Conservation (phyloP, 2,797 vertebrate genomes). For the Lacerta viridis region DNA sequence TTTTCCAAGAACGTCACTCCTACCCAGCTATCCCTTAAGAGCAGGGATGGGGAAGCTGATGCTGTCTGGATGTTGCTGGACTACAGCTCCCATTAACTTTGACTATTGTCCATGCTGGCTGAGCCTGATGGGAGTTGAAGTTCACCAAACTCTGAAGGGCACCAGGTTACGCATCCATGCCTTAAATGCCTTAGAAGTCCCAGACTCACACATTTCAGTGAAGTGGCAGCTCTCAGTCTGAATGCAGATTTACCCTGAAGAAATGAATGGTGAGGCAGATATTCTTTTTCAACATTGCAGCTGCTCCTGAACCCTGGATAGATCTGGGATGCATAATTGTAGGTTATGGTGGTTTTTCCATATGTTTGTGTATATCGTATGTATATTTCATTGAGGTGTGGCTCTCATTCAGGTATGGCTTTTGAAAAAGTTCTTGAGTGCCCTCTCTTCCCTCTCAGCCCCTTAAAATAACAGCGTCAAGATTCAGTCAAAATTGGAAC, state of each 20-base stretch:
- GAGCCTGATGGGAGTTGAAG: too few relatives aligned
- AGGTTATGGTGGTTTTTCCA: background rate
- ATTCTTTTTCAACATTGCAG: too few relatives aligned
- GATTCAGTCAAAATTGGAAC: conserved; percentile 12
- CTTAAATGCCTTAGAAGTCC: background rate
- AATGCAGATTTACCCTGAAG: background rate
- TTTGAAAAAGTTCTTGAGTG: background rate
- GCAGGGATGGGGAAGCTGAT: too few relatives aligned
- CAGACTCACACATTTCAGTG: background rate
- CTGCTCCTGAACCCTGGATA: too few relatives aligned
- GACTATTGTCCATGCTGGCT: too few relatives aligned
- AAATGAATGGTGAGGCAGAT: background rate
- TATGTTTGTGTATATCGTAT: background rate
- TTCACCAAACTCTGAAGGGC: too few relatives aligned
- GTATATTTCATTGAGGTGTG: background rate
- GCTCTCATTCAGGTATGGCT: background rate
- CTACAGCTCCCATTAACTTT: too few relatives aligned
- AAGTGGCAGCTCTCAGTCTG: background rate
- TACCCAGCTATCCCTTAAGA: background rate
- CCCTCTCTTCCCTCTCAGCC: background rate
- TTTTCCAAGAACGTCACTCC: background rate
- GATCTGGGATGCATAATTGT: too few relatives aligned
- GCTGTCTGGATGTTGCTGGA: too few relatives aligned
- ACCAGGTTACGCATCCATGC: too few relatives aligned
- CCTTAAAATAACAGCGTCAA: background rate